These are phyloP conservation scores for Trissolcus brochymenae DNA, from an alignment of 2,888 invertebrate genomes.

Conservation along the genomic window DNA sequence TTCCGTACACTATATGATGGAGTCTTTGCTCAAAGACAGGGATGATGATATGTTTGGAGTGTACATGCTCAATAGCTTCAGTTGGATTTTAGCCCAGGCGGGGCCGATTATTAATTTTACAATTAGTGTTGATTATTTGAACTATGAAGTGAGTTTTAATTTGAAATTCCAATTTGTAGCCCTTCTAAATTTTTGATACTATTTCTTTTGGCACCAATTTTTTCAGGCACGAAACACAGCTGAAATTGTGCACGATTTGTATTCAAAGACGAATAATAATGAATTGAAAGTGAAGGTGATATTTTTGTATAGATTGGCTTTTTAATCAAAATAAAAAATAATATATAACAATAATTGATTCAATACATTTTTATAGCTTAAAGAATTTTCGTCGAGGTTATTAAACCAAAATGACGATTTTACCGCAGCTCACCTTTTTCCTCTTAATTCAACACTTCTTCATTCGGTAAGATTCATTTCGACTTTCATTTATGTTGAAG, in stretches of 20 bases:
- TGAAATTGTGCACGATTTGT: neutral
- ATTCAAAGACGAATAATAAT: neutral
- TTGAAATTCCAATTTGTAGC: neutral
- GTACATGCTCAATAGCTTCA: conserved; percentile 13
- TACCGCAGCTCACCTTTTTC: neutral
- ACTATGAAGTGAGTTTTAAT: conserved; percentile 30
- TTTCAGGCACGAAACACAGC: neutral
- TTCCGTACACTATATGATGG: conserved; percentile 15
- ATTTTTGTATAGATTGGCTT: no score
- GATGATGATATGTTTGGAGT: neutral
- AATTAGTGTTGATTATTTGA: conserved; percentile 3
- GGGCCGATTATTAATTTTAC: conserved; percentile 26
- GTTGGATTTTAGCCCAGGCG: conserved; percentile 15
- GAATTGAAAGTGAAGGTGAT: neutral
- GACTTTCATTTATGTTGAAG: no score
- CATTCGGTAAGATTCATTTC: neutral
- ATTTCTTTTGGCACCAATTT: no score
- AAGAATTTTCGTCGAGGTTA: neutral
- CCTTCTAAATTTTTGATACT: neutral
- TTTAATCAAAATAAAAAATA: no score
- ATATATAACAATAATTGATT: neutral
- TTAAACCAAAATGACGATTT: neutral
- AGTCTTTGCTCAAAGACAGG: neutral
- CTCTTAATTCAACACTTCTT: neutral
- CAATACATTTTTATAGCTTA: neutral